Conservation (phyloP, 2,113 vertebrate genomes). For the Siphamia tubifer region DNA sequence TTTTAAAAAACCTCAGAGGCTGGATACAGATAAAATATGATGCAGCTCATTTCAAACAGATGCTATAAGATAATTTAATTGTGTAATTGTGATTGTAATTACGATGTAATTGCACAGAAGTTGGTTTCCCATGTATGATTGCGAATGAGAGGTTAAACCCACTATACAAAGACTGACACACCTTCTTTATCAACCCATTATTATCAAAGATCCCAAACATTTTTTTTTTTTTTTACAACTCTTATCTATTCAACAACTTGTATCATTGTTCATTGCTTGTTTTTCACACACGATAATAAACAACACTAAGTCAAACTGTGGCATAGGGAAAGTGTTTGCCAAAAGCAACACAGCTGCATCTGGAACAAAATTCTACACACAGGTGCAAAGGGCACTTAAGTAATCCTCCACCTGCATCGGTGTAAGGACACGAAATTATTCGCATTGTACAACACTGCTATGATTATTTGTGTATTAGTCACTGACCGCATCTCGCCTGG, state of each 20-base stretch:
- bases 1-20: no score
- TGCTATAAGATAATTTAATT: background rate
- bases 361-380: background rate
- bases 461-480: conserved; percentile 9
- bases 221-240: conserved; percentile 14
- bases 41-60: background rate
- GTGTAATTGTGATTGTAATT: no score
- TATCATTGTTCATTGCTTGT: background rate
- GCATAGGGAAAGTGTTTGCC: background rate
- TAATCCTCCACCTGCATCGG: background rate
- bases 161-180: conserved; percentile 8
- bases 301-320: conserved; percentile 14
- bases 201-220: background rate
- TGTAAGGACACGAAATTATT: background rate
- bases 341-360: conserved; percentile 46
- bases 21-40: background rate
- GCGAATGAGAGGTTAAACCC: background rate
- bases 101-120: background rate
- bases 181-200: conserved; percentile 2
- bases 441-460: background rate
- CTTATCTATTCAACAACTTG: conserved; percentile 7
- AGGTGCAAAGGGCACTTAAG: conserved; percentile 1
- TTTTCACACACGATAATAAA: background rate
- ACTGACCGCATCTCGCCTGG: conserved; percentile 77
- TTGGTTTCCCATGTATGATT: background rate